These are phyloP conservation scores for Brachypalpus laphriformis DNA, from an alignment of 2,888 invertebrate species.

Conservation along the genomic window DNA sequence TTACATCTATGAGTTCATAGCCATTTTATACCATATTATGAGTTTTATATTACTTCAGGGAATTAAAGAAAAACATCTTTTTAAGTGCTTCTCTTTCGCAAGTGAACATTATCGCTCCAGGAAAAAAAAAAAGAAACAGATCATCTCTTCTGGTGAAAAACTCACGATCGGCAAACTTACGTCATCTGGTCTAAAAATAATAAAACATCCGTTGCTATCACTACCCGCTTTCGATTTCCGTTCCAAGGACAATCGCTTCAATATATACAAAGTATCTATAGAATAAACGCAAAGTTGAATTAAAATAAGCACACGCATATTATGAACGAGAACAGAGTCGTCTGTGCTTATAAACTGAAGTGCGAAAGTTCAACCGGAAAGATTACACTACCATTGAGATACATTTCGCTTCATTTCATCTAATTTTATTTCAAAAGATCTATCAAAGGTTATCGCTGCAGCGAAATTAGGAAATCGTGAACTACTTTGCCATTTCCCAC, in stretches of 20 bases:
- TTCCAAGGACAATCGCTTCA: slow-evolving; percentile 49
- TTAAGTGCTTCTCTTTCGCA: neutral
- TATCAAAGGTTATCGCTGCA: slow-evolving; percentile 41
- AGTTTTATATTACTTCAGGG: slow-evolving; percentile 3
- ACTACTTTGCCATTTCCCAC: slow-evolving; percentile 45
- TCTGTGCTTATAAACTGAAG: slow-evolving; percentile 18
- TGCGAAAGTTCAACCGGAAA: slow-evolving; percentile 57
- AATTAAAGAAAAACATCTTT: slow-evolving; percentile 2
- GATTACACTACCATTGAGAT: slow-evolving; percentile 32
- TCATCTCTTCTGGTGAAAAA: slow-evolving; percentile 1
- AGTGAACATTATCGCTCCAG: slow-evolving; percentile 12
- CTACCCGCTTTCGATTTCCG: slow-evolving; percentile 36
- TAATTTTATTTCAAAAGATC: slow-evolving; percentile 6
- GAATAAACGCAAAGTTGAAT: neutral
- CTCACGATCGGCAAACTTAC: slow-evolving; percentile 26
- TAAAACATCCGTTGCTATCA: slow-evolving; percentile 51
- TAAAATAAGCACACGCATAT: slow-evolving; percentile 29
- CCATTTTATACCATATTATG: slow-evolving; percentile 6
- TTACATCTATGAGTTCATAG: slow-evolving; percentile 25
- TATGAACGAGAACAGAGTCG: slow-evolving; percentile 6
- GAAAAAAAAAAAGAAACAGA: neutral
- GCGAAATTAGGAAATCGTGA: slow-evolving; percentile 41
- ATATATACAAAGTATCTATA: neutral
- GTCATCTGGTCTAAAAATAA: slow-evolving; percentile 32
- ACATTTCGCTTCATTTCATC: slow-evolving; percentile 11